Conservation (phyloP, 2,113 vertebrate genomes). For the Petrocephalus zakoni region DNA sequence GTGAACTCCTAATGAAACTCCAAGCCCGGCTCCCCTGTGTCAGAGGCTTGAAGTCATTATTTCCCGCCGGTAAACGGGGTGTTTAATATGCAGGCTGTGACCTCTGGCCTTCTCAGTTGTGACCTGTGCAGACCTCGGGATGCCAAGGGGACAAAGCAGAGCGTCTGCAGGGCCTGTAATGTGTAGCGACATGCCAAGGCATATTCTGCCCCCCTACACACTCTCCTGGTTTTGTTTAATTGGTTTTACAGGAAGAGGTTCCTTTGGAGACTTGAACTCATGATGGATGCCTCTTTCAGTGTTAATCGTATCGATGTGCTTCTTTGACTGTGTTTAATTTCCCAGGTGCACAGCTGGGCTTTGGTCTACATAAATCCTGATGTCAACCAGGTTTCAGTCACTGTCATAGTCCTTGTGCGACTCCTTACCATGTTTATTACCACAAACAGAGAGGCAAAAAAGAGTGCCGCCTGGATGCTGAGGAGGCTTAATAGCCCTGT, state of each 20-base stretch:
- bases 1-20: not conserved
- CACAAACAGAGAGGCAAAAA: not conserved
- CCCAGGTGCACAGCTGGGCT: constrained; percentile 45
- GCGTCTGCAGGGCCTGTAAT: not conserved
- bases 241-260: constrained; percentile 37
- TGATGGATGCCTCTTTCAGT: constrained; percentile 20
- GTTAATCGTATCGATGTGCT: not conserved
- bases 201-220: not conserved
- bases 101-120: not conserved
- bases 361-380: constrained; percentile 45
- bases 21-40: not conserved
- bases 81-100: not conserved
- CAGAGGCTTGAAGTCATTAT: not conserved
- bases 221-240: constrained; percentile 37
- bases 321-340: constrained; percentile 46
- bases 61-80: not conserved
- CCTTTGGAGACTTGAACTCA: constrained; percentile 35
- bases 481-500: constrained; percentile 12
- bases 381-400: constrained; percentile 29
- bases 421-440: constrained; percentile 28
- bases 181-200: not conserved
- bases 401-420: constrained; percentile 33
- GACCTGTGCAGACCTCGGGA: not conserved
- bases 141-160: not conserved
- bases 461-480: constrained; percentile 22